Conservation (phyloP, 2,888 invertebrate species). For the Lasioglossum morio region DNA sequence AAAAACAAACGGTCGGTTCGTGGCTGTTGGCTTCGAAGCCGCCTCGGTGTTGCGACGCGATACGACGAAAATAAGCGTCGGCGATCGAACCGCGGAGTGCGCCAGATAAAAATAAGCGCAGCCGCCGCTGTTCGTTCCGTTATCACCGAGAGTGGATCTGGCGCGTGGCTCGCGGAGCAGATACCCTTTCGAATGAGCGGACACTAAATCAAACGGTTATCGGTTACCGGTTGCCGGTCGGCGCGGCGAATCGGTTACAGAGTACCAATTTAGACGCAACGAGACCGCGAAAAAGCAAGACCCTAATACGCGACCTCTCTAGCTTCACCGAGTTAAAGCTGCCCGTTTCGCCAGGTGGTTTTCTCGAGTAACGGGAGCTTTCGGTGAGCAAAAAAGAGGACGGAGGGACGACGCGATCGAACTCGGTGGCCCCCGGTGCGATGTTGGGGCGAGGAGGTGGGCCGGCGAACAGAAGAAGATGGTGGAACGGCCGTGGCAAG, state of each 20-base stretch:
- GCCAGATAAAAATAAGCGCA: constrained; percentile 44
- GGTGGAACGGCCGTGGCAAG: constrained; percentile 17
- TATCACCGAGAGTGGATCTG: constrained; percentile 37
- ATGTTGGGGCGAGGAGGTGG: constrained; percentile 37
- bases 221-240: constrained; percentile 1
- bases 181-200: constrained; percentile 34
- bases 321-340: background rate
- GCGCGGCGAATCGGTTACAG: background rate
- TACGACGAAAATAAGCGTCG: constrained; percentile 39
- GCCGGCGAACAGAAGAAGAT: constrained; percentile 43
- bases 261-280: constrained; percentile 35
- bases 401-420: constrained; percentile 51
- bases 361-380: constrained; percentile 14
- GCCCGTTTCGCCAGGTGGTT: background rate
- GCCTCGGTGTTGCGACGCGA: background rate
- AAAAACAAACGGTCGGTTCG: constrained; percentile 7
- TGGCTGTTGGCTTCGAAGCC: background rate
- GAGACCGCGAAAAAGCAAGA: background rate
- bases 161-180: constrained; percentile 65
- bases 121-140: background rate
- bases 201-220: constrained; percentile 58
- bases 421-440: constrained; percentile 17
- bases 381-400: background rate
- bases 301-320: too few relatives aligned
- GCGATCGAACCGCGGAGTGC: background rate